Percentiles rank a stretch among this genome's conserved stretches.
These are phyloP conservation scores for Ictidomys tridecemlineatus DNA, from an alignment of 2,113 vertebrate genomes.

Conservation along the genomic window DNA sequence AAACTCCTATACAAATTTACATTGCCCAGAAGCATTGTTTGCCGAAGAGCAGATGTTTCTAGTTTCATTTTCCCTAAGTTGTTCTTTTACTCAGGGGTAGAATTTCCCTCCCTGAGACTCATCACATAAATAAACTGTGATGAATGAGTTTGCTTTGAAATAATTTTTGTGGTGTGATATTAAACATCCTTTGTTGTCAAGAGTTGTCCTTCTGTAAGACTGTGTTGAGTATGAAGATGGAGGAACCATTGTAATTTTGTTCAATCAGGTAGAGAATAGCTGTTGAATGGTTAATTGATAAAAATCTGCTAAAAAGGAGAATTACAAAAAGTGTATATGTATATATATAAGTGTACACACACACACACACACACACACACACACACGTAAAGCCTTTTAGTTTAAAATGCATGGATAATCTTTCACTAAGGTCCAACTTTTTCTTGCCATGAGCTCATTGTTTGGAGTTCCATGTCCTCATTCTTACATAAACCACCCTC, in stretches of 20 bases:
- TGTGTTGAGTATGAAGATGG: not conserved
- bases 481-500: not conserved
- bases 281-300: not conserved
- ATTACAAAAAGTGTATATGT: not conserved
- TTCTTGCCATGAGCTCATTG: slow-evolving; percentile 43
- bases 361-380: no score
- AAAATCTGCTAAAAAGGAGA: not conserved
- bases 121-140: not conserved
- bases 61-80: not conserved
- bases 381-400: not conserved
- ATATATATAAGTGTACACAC: no score
- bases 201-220: not conserved
- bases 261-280: not conserved
- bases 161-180: not conserved
- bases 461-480: slow-evolving; percentile 38
- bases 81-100: not conserved
- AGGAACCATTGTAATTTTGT: not conserved
- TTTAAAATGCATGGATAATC: not conserved
- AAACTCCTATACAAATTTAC: not conserved
- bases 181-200: not conserved
- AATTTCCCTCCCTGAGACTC: not conserved
- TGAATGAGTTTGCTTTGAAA: slow-evolving; percentile 40
- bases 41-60: not conserved
- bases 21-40: not conserved
- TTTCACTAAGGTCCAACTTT: not conserved